These are phyloP conservation scores for Axis porcinus DNA, from an alignment of 2,113 vertebrate genomes.

Conservation along the genomic window DNA sequence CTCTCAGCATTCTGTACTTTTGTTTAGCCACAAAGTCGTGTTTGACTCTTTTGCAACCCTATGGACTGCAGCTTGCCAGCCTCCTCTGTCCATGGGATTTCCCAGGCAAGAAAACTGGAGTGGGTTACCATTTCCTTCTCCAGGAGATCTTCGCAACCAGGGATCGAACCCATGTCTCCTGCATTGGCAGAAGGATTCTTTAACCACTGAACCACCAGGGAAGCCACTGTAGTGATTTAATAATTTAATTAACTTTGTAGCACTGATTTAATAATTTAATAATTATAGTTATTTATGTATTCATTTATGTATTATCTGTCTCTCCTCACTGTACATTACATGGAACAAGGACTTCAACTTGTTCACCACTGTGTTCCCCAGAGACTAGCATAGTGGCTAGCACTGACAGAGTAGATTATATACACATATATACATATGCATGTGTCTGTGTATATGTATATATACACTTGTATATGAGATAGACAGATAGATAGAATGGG, in stretches of 20 bases:
- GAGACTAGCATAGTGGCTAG: neutral
- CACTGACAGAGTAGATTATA: neutral
- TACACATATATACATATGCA: accelerated
- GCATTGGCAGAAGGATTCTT: neutral
- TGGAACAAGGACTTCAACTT: neutral
- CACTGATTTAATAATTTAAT: neutral
- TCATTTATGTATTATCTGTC: neutral
- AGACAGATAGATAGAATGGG: neutral
- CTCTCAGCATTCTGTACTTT: neutral
- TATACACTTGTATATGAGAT: too few relatives aligned
- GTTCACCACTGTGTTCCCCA: neutral
- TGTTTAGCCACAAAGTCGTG: neutral
- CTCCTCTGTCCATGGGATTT: neutral
- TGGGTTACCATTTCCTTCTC: neutral
- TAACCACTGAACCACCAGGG: neutral
- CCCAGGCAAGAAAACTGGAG: neutral
- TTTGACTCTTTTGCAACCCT: neutral
- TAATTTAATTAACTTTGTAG: neutral
- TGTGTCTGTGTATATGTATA: neutral
- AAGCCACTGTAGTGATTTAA: neutral
- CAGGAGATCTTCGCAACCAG: neutral
- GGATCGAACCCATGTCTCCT: neutral
- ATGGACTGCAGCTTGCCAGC: neutral
- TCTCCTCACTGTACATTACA: neutral
- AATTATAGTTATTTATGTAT: neutral